Conservation (phyloP, 2,797 vertebrate species). For the Choloepus didactylus region DNA sequence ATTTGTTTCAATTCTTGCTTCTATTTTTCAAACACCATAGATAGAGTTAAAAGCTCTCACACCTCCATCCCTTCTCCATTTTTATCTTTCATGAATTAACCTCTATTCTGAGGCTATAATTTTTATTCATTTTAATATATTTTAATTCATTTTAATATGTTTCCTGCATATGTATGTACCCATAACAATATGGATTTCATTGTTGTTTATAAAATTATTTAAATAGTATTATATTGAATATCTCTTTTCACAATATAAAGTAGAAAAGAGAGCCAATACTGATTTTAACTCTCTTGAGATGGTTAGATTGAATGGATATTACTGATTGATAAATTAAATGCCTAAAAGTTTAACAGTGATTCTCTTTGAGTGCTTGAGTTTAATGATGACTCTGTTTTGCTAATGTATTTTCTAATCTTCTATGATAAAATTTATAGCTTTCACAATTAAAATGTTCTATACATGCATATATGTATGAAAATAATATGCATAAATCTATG, state of each 20-base stretch:
- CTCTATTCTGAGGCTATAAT: not conserved
- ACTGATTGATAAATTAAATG: not conserved
- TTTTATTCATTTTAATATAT: not conserved
- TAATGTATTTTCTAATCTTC: not conserved
- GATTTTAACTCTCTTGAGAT: not conserved
- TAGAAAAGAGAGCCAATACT: not conserved
- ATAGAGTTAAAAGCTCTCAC: not conserved
- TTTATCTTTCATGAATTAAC: not conserved
- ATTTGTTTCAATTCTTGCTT: not conserved
- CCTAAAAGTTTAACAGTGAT: not conserved
- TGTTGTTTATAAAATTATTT: not conserved
- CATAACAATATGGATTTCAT: not conserved
- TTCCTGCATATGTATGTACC: not conserved
- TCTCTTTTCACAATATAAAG: not conserved
- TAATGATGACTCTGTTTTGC: not conserved
- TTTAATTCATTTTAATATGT: not conserved
- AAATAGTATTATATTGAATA: not conserved
- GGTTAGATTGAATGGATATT: not conserved
- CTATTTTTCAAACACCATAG: not conserved
- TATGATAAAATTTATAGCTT: not conserved
- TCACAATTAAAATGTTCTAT: not conserved
- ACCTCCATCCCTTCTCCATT: fast-evolving
- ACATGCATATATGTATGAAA: not conserved
- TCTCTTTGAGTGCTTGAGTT: not conserved
- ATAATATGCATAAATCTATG: not conserved